Evolutionary conservation across 1,140 invertebrate genomes (phyloP).

Genomic region (Diorhabda sublineata): DNA sequence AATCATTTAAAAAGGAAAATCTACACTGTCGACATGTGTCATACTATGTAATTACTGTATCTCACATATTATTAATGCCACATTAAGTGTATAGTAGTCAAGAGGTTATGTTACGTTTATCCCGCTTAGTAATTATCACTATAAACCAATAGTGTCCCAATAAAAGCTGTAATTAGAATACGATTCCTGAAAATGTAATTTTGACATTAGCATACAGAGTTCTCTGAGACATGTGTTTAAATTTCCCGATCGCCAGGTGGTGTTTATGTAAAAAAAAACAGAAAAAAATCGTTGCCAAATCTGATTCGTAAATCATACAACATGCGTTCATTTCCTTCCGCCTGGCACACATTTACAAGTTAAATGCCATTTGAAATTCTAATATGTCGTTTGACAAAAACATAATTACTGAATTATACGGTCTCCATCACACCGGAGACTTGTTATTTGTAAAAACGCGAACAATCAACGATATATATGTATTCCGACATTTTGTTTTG

Average conservation of each 20-base stretch:
- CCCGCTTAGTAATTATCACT: too few species aligned
- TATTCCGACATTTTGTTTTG: constrained; percentile 33
- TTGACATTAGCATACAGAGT: constrained; percentile 1
- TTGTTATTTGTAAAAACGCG: constrained; percentile 13
- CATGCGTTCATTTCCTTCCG: constrained; percentile 42
- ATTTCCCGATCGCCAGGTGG: constrained; percentile 22
- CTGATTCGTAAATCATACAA: constrained; percentile 32
- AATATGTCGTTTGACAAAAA: constrained; percentile 33
- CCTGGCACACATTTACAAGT: constrained; percentile 40
- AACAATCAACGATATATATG: constrained; percentile 25
- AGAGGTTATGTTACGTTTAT: too few species aligned
- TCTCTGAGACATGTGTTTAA: constrained; percentile 22
- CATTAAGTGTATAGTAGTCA: too few species aligned
- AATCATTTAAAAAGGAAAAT: too few species aligned
- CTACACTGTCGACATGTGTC: too few species aligned
- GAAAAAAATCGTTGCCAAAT: constrained; percentile 29
- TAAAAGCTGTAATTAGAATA: too few species aligned
- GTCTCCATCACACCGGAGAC: constrained; percentile 4
- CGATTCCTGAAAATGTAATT: too few species aligned
- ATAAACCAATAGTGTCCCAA: too few species aligned
- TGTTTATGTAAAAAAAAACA: constrained; percentile 22
- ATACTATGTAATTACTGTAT: too few species aligned
- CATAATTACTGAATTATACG: constrained; percentile 32
- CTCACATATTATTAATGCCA: too few species aligned
- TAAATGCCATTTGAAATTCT: constrained; percentile 43